Base-by-base conservation (phyloP, 1,140 invertebrate species). In the Drosophila ambigua region DNA sequence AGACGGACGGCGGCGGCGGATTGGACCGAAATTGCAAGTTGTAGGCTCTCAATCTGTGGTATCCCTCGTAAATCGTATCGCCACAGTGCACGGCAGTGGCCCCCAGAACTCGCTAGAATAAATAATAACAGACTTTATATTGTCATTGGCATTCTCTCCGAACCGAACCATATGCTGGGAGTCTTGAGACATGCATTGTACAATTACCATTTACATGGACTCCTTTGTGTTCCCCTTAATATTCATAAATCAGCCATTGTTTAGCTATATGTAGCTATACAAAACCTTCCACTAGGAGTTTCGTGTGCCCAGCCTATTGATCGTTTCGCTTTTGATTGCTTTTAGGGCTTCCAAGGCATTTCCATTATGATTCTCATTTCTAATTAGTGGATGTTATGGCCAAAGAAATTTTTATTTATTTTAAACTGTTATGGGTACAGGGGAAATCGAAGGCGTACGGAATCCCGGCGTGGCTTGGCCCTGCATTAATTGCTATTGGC, bases 111-210 rank as follows among this genome's bases (percentile, higher is more conserved):
- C n/a, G 31, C 24, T 49, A 69, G 67, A 69, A 71, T 69, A 71
- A 69, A 69, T 71, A 71, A 71, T 69, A 71, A 69, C 45, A 71
- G 51, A 58, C 45, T 69, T 57, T 57, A 23, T n/a, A 44, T 58
- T 69, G 67, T 69, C 65, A 69, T 69, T 69, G 13, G 11, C 35
- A 39, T 39, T 11, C 35, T 11, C 20, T 28, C n/a, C 52, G 50
- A 54, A 67, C 28, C 41, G 68, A 43, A 0, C 31, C 9, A 1
- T 35, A 35, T 11, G 31, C 31, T 50, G 35, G 57, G 26, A 57
- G 46, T 68, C 35, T 65, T 23, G 60, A 43, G 16, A 31, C 49
- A 31, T 64, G 24, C 24, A 51, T 44, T 49, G 16, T 28, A 48
- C 44, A 41, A 41, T 57, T 41, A 64, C 31, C 44, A 64, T 58